Base-by-base conservation (phyloP, 2,888 invertebrate species). In the Conus canariensis region DNA sequence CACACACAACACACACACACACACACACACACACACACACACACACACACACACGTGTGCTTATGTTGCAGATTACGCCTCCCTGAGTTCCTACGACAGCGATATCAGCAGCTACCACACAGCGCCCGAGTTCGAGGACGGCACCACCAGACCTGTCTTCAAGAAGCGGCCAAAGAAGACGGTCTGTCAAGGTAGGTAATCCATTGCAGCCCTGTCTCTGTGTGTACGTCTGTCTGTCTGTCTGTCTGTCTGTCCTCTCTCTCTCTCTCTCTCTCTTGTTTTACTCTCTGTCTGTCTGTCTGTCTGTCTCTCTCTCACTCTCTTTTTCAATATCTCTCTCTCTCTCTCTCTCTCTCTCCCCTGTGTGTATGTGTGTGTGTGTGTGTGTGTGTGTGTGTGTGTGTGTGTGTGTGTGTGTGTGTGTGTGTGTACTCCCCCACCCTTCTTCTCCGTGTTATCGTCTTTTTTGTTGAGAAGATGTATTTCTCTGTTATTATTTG, bases 41-140 rank as follows among this genome's bases (percentile, higher is more conserved):
- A 45, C 45, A 45, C 45, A 45, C 45, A 45, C 45, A 45, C 45
- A 4, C 45, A 4, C 4, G 45, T 45, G 45, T 45, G 45, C 45
- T 45, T 45, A 19, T 19, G 56, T 89, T 90, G 30, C 83, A 93
- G 93, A 93, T 56, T 93, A 93, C 67, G 85, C 91, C 58, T 92
- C 92, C 0, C 89, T 92, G 30, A 92, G 90, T 70, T 92, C 92
- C 25, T 80, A 91, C 88, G 93, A 92, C 64, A 92, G 89, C 22
- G 92, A 91, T 59, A 85, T 91, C 90, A 92, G 91, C 83, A 91
- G 92, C 82, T 92, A 93, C 88, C 91, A 92, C 90, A 92, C 94
- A 7, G 93, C 94, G 30, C 92, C 94, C 56, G 95, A 95, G 90
- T 94, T 94, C 90, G 94, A 94, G 90, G 95, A 95, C 92, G 94